Conservation (phyloP, 1,140 invertebrate species). For the Aleiodes sp. region DNA sequence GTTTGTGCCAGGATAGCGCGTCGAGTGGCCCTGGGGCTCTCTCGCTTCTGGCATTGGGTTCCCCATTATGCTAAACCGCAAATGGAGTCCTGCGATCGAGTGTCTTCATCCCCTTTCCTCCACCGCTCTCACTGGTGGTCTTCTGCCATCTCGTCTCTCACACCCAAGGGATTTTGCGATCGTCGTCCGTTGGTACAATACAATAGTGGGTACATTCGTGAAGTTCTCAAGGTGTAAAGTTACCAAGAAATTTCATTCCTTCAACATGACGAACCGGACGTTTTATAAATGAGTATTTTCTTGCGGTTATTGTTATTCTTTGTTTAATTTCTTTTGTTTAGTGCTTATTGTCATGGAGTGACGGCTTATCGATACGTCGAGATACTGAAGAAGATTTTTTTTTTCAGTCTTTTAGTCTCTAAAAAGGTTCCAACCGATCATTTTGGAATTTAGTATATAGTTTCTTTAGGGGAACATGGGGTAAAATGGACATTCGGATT, state of each 20-base stretch:
- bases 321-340: too few species aligned
- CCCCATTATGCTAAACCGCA: constrained; percentile 67
- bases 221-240: constrained; percentile 63
- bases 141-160: background rate
- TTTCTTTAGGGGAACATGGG: too few species aligned
- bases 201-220: background rate
- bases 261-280: constrained; percentile 8
- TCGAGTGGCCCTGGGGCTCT: constrained; percentile 44
- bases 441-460: too few species aligned
- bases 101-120: constrained; percentile 55
- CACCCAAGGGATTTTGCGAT: constrained; percentile 20
- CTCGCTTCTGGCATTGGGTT: constrained; percentile 56
- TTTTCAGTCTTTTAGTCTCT: too few species aligned
- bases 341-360: too few species aligned
- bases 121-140: constrained; percentile 40
- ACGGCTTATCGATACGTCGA: too few species aligned
- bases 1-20: background rate
- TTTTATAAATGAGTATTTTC: constrained; percentile 7
- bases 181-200: constrained; percentile 15
- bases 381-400: too few species aligned
- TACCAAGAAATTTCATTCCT: constrained; percentile 65
- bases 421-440: too few species aligned
- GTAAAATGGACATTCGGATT: too few species aligned
- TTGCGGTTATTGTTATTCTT: too few species aligned
- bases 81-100: constrained; percentile 67